Evolutionary conservation across 2,797 vertebrate genomes (phyloP), one percentile per base, ranked within the genome.

Genomic region (Artibeus lituratus): DNA sequence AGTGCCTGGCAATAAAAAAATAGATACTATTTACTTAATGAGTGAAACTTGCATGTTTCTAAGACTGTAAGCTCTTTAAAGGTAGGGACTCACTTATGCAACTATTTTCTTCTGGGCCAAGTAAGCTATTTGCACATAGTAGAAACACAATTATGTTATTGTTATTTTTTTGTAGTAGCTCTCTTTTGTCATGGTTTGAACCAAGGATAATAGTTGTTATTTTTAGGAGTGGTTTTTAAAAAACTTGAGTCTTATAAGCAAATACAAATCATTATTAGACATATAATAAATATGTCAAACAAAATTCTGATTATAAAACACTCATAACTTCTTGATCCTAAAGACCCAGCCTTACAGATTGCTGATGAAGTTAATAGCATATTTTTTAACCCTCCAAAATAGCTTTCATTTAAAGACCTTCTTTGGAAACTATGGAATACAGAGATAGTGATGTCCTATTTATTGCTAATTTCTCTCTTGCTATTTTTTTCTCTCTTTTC

Each of bases 371-470:
- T 77, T 91, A 81, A 44, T 70, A 29, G 32, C 4, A 37, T 19
- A 55, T 91, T 82, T 95, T 94, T 90, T 59, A 94, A 81, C 51
- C 51, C 29, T 91, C 10, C 22, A 49, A 92, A 94, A 86, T 95
- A 87, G 83, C 82, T 97, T 85, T 91, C 94, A 57, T 91, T 96
- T 57, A 84, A 85, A 89, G 92, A 47, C 78, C 24, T 84, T 95
- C 88, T 77, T 94, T 95, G 91, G 44, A 65, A 95, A 78, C 91
- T 94, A 93, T 94, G 96, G 72, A 89, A 82, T 55, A 53, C 93
- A 80, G 55, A 95, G 94, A 97, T 97, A 91, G 55, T 87, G 94
- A n/a, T 37, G 73, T 95, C 80, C 91, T 97, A 91, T 96, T 97
- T 98, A 74, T 93, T 96, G 86, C 92, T 93, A 84, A 84, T 95